phyloP scores from a whole-genome alignment of 2,888 invertebrate genomes.

The Cheilosia pagana region DNA sequence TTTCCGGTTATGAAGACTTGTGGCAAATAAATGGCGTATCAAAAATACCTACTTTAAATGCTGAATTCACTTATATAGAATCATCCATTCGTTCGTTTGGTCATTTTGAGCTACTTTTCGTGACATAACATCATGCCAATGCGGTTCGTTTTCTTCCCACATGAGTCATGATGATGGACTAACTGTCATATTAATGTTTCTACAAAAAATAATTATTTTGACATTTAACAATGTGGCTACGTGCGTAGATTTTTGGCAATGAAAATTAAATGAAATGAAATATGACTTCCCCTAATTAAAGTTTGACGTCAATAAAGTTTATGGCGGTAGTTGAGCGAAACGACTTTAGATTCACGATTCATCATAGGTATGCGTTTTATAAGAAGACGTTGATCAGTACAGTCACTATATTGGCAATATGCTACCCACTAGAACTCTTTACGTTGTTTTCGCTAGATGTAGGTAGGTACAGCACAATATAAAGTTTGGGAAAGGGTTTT shows the following conservation, averaged over 20 bases:
- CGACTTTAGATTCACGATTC: neutral
- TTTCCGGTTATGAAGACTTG: constrained; percentile 41
- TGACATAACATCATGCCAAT: constrained; percentile 14
- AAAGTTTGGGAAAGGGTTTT: too few relatives aligned
- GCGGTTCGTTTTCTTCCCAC: constrained; percentile 14
- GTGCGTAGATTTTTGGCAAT: neutral
- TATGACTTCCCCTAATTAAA: neutral
- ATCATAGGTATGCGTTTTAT: neutral
- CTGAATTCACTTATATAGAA: constrained; percentile 17
- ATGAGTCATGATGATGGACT: constrained; percentile 39
- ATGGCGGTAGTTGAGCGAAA: neutral
- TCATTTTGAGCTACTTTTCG: constrained; percentile 42
- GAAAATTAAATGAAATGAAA: neutral
- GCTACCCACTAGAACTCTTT: too few relatives aligned
- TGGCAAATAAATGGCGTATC: constrained; percentile 19
- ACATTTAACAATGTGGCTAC: neutral
- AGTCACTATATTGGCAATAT: too few relatives aligned
- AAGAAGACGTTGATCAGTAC: too few relatives aligned
- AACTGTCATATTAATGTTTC: constrained; percentile 43
- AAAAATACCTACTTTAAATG: neutral
- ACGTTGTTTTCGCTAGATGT: too few relatives aligned
- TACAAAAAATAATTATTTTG: constrained; percentile 28
- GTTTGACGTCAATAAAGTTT: constrained; percentile 10
- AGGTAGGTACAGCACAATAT: too few relatives aligned
- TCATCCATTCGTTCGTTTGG: constrained; percentile 11